Evolutionary conservation across 2,888 invertebrate genomes (phyloP).

Genomic region (Pyrrhosoma nymphula): DNA sequence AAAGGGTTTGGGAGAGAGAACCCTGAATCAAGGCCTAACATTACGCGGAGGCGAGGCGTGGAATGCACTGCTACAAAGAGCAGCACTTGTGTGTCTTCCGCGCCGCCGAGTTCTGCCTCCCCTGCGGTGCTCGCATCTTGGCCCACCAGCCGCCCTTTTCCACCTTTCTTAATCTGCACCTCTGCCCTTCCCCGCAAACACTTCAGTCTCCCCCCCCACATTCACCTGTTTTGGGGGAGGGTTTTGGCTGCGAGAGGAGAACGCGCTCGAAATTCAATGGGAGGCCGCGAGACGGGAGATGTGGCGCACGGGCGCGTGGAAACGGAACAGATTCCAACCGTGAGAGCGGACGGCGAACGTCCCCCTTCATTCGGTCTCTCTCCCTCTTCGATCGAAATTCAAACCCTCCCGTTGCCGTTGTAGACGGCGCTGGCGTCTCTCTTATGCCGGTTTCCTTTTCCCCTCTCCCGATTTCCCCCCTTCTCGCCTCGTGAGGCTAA

Average conservation of each 20-base stretch:
- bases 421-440: neutral
- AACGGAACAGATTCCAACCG: neutral
- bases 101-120: neutral
- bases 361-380: neutral
- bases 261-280: neutral
- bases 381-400: constrained; percentile 4
- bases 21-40: no score
- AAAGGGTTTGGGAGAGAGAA: no score
- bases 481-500: neutral
- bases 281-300: neutral
- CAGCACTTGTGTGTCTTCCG: neutral
- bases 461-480: neutral
- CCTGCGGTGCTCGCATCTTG: neutral
- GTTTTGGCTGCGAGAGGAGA: neutral
- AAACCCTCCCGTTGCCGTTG: neutral
- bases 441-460: neutral
- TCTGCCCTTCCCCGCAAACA: neutral
- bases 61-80: no score
- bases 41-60: no score
- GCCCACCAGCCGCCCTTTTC: neutral
- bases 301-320: neutral
- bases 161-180: neutral
- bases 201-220: neutral
- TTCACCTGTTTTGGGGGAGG: no score
- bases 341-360: neutral